Percentiles rank a stretch among this genome's conserved stretches.
Evolutionary conservation across 2,797 vertebrate species (phyloP).

Genomic region (Mormyrus proboscirostris): DNA sequence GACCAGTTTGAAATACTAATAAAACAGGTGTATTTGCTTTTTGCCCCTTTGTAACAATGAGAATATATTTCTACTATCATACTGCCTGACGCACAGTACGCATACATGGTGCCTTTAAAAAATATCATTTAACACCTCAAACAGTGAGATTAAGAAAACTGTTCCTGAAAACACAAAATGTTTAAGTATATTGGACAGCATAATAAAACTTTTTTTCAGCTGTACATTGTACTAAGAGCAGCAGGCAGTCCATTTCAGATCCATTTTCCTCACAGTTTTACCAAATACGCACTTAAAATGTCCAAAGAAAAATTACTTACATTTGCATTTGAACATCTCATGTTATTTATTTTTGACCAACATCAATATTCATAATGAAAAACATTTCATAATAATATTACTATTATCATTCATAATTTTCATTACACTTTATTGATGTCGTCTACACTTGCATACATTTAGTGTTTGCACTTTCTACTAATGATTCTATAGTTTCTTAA

Average conservation of each 20-base stretch:
- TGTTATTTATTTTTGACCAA: neutral
- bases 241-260: neutral
- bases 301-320: neutral
- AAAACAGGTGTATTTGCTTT: neutral
- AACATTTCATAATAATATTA: neutral
- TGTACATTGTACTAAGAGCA: neutral
- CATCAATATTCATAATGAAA: neutral
- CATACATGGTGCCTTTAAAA: neutral
- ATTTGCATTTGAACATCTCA: neutral
- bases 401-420: neutral
- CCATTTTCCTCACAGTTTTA: neutral
- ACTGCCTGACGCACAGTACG: neutral
- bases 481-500: neutral
- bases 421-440: neutral
- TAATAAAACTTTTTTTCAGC: neutral
- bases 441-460: neutral
- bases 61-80: neutral
- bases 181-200: neutral
- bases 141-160: neutral
- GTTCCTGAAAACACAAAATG: neutral
- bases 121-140: neutral
- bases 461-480: neutral
- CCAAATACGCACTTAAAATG: neutral
- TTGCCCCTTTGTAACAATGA: neutral
- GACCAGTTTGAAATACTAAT: constrained; percentile 1